phyloP scores from a whole-genome alignment of 1,140 invertebrate species.

The Ephestia elutella region DNA sequence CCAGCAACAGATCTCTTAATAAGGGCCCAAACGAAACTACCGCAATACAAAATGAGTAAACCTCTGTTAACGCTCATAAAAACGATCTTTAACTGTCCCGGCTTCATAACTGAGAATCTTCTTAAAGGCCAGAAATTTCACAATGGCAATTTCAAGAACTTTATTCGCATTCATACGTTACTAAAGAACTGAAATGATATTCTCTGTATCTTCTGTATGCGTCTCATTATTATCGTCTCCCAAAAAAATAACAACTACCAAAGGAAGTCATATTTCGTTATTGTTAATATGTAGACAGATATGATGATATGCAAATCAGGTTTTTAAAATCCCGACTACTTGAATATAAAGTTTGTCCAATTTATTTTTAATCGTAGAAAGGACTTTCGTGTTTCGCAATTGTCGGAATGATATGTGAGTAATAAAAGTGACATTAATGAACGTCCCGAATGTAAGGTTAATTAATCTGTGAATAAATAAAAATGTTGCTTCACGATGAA shows the following conservation, averaged over 20 bases:
- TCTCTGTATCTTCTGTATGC: background rate
- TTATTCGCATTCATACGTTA: constrained; percentile 14
- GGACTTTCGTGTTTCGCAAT: constrained; percentile 25
- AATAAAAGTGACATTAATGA: constrained; percentile 59
- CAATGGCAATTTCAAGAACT: constrained; percentile 23
- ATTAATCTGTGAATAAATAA: constrained; percentile 36
- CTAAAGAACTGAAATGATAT: background rate
- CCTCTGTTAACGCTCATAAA: constrained; percentile 37
- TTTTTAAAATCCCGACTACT: constrained; percentile 7
- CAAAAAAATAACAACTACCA: background rate
- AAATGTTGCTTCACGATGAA: background rate
- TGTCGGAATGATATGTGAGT: constrained; percentile 43
- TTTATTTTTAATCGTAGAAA: constrained; percentile 20
- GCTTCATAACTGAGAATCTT: constrained; percentile 31
- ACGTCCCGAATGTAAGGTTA: constrained; percentile 32
- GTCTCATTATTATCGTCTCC: background rate
- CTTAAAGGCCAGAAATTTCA: constrained; percentile 37
- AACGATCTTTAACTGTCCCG: constrained; percentile 33
- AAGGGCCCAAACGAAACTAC: constrained; percentile 25
- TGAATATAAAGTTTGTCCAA: constrained; percentile 18
- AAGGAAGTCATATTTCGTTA: background rate
- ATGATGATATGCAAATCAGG: constrained; percentile 4
- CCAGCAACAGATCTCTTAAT: constrained; percentile 32
- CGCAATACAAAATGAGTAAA: constrained; percentile 30
- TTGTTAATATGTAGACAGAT: background rate